Evolutionary conservation across 1,140 invertebrate genomes (phyloP).

Genomic region (Homarus americanus): DNA sequence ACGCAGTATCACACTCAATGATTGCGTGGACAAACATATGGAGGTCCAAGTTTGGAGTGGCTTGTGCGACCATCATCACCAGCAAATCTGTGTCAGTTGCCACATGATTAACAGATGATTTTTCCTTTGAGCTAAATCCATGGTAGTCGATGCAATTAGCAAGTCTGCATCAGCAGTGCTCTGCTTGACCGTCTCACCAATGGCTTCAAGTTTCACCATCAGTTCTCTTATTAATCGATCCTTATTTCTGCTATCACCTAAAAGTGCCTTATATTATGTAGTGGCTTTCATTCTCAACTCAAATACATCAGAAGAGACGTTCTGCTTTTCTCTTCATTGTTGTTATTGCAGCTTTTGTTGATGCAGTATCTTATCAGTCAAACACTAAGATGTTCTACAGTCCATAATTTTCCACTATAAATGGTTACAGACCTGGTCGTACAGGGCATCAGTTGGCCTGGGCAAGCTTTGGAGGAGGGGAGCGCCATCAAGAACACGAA

Average conservation of each 20-base stretch:
- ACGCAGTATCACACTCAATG: background rate
- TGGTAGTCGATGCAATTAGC: conserved; percentile 4
- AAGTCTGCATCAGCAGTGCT: background rate
- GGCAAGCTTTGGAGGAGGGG: conserved; percentile 4
- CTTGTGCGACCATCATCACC: background rate
- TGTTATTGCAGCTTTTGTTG: too few relatives aligned
- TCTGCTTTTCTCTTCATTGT: too few relatives aligned
- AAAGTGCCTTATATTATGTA: background rate
- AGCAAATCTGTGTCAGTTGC: background rate
- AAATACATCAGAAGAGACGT: too few relatives aligned
- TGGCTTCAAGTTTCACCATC: conserved; percentile 5
- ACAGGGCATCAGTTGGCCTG: background rate
- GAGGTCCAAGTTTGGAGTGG: conserved; percentile 1
- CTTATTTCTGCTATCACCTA: conserved; percentile 5
- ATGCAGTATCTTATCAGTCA: background rate
- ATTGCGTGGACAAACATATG: conserved; percentile 6
- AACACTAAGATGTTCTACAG: background rate
- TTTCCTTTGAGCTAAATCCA: background rate
- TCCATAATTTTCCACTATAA: conserved; percentile 1
- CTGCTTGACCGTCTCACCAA: background rate
- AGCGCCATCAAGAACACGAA: background rate
- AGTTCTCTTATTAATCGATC: conserved; percentile 5
- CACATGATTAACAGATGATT: too few relatives aligned
- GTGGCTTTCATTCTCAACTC: conserved; percentile 5
- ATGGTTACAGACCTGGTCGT: conserved; percentile 10